Base-by-base conservation (phyloP, 1,140 invertebrate species). In the Scylla paramamosain region DNA sequence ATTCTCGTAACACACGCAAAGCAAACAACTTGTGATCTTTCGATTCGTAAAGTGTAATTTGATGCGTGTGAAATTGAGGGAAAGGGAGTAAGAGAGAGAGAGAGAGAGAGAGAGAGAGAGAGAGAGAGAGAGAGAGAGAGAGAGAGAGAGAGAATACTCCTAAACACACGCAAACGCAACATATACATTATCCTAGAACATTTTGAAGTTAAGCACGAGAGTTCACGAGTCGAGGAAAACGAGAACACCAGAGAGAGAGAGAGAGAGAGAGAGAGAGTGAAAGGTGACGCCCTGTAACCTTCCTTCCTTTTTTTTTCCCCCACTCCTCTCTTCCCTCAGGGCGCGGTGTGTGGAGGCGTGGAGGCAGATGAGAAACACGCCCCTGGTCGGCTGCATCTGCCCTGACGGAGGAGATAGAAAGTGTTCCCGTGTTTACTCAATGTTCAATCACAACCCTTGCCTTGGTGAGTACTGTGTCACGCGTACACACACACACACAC, bases 381-480 rank as follows among this genome's bases (percentile, higher is more conserved):
- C 92, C 39, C 95, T 95, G 46, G 77, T 95, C 4, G 95, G 95
- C n/a, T 95, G 95, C 88, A 95, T 93, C n/a, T 95, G 95, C 83
- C 95, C 95, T 82, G 91, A 95, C 87, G 86, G 39, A 0, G 84
- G 88, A 0, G 92, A 95, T 28, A 46, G 93, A 14, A 92, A 94
- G 86, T 95, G 95, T 20, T 83, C 88, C 52, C 86, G 45, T 10
- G 92, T 95, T 2, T 93, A 95, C 45, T 39, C 87, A 52, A 84
- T 93, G 39, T 92, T 95, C 59, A 95, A 95, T 59, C 88, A 94
- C 45, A 94, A 94, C 52, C 95, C 95, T 25, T 95, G 95, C 39
- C 92, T 94, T 20, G 95, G 95, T 95, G 31, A 77, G 95, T 86
- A n/a, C n/a, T 86, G 25, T 1, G 2, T 25, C 1, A 86, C 83